Percentiles rank a stretch among this genome's conserved stretches.
Evolutionary conservation across 2,888 invertebrate genomes (phyloP).

Genomic region (Siphonodentalium dalli): DNA sequence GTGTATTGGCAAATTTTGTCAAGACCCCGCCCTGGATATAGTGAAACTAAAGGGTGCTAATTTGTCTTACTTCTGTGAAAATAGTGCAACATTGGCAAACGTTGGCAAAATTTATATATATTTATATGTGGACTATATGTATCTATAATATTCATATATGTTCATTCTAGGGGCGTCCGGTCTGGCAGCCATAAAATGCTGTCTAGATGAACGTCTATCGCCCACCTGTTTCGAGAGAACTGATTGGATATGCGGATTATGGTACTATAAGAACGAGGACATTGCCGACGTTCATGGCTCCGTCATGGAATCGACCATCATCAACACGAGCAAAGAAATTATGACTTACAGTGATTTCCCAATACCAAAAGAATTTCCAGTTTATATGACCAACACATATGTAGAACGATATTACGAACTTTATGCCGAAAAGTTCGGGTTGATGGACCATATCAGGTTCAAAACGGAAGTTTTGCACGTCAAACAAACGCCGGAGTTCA

Average conservation of each 20-base stretch:
- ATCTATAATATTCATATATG: too few relatives aligned
- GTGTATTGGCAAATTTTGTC: too few relatives aligned
- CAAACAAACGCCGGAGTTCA: constrained; percentile 42
- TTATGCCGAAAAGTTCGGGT: constrained; percentile 54
- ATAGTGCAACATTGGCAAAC: too few relatives aligned
- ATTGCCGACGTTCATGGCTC: constrained; percentile 39
- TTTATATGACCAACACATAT: constrained; percentile 61
- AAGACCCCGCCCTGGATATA: too few relatives aligned
- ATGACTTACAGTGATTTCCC: constrained; percentile 63
- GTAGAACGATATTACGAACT: constrained; percentile 57
- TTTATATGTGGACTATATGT: too few relatives aligned
- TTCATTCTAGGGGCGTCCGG: constrained; percentile 56
- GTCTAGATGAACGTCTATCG: constrained; percentile 45
- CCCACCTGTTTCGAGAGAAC: constrained; percentile 55
- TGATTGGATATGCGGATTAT: constrained; percentile 53
- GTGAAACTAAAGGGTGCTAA: too few relatives aligned
- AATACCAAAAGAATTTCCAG: constrained; percentile 56
- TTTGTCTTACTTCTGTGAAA: too few relatives aligned
- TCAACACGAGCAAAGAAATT: constrained; percentile 58
- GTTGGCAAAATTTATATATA: too few relatives aligned
- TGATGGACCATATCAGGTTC: constrained; percentile 50
- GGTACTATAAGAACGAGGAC: constrained; percentile 44
- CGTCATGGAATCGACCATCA: constrained; percentile 55
- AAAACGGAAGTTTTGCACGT: constrained; percentile 38
- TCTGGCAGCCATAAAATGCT: constrained; percentile 51